Evolutionary conservation across 2,888 invertebrate species (phyloP).

Genomic region (Matsumyia berberina): DNA sequence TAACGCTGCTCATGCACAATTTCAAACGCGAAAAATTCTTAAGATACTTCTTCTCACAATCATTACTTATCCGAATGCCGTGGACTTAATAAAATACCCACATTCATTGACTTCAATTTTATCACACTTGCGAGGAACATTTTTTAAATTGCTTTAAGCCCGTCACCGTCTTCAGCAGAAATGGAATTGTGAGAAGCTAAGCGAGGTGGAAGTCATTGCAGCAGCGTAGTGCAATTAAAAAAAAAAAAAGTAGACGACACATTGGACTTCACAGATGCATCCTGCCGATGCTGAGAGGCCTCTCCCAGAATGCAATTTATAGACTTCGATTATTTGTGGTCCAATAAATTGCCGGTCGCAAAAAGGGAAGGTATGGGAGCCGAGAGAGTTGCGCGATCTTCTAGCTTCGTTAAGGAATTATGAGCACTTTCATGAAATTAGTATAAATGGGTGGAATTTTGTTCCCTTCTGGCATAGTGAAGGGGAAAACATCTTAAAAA

Average conservation of each 20-base stretch:
- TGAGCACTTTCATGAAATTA: not conserved
- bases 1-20: not conserved
- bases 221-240: not conserved
- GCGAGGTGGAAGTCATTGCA: not conserved
- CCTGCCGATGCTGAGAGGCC: not conserved
- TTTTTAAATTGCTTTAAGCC: conserved; percentile 28
- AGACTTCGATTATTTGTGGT: conserved; percentile 13
- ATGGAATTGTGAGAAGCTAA: conserved; percentile 20
- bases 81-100: conserved; percentile 13
- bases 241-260: too few species aligned
- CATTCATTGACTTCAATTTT: conserved; percentile 47
- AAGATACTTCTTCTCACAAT: conserved; percentile 19
- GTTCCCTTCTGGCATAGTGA: not conserved
- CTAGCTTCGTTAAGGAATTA: not conserved
- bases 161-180: not conserved
- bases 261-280: conserved; percentile 7
- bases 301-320: conserved; percentile 15
- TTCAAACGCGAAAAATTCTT: not conserved
- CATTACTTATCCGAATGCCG: conserved; percentile 31
- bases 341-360: conserved; percentile 27
- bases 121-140: conserved; percentile 44
- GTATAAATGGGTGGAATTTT: not conserved
- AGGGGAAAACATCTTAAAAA: too few species aligned
- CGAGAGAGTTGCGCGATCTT: not conserved
- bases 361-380: conserved; percentile 1